Percentiles rank a stretch among this genome's conserved stretches.
Evolutionary conservation across 2,113 vertebrate species (phyloP).

Genomic region (Hydrochoerus hydrochaeris): DNA sequence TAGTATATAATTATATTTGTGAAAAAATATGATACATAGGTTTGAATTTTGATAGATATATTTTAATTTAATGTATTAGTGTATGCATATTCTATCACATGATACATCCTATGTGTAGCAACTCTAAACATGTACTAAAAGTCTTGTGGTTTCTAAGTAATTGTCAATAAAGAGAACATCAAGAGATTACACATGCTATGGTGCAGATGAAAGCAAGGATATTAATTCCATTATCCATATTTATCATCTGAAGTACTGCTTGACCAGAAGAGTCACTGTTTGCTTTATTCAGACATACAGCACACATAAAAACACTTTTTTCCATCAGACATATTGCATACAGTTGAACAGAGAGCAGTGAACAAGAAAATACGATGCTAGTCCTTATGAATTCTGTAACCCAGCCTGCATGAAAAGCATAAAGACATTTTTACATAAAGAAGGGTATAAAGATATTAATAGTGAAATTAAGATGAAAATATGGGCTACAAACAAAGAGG

Average conservation of each 20-base stretch:
- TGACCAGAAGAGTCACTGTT: neutral
- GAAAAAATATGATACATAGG: neutral
- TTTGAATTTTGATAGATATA: neutral
- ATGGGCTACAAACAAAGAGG: neutral
- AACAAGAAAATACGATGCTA: neutral
- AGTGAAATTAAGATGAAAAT: neutral
- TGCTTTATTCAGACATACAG: neutral
- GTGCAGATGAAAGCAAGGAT: neutral
- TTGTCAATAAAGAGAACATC: neutral
- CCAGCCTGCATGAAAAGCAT: neutral
- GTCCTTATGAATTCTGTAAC: neutral
- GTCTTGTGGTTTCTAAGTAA: neutral
- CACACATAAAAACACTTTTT: neutral
- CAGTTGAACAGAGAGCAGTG: neutral
- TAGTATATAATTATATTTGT: neutral
- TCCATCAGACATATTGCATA: neutral
- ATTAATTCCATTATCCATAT: no score
- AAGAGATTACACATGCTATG: neutral
- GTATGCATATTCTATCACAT: neutral
- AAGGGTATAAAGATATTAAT: neutral
- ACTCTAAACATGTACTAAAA: neutral
- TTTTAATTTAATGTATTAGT: neutral
- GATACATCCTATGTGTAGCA: neutral
- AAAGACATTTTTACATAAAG: neutral
- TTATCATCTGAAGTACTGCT: neutral